Conservation (phyloP, 2,797 vertebrate genomes). For the Phataginus tetradactyla region DNA sequence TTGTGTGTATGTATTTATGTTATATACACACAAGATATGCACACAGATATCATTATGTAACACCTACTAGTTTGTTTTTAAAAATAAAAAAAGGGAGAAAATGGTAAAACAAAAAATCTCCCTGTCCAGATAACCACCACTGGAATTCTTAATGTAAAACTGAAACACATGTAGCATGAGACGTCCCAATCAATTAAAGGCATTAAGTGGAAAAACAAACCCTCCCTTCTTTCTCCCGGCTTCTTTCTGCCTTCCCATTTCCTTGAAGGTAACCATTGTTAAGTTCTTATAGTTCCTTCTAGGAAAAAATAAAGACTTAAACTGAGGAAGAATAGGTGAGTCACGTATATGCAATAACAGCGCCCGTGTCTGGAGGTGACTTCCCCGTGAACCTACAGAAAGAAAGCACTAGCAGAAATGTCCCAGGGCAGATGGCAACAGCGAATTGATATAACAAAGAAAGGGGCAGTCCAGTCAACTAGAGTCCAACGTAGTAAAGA, state of each 20-base stretch:
- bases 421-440: neutral
- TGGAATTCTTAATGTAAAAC: slow-evolving; percentile 3
- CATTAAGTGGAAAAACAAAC: neutral
- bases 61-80: neutral
- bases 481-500: neutral
- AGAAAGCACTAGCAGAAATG: neutral
- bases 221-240: neutral
- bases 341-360: neutral
- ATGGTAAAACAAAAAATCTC: neutral
- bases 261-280: neutral
- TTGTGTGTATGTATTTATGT: neutral
- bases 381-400: neutral
- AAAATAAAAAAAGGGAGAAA: neutral
- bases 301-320: neutral
- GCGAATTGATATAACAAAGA: neutral
- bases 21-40: neutral
- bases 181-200: neutral
- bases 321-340: neutral
- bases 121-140: neutral
- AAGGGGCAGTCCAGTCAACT: neutral
- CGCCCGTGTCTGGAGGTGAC: neutral
- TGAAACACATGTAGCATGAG: neutral
- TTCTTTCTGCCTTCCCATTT: neutral
- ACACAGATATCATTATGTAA: neutral
- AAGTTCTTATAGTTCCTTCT: neutral